Evolutionary conservation across 2,113 vertebrate species (phyloP).

Genomic region (Condylura cristata): DNA sequence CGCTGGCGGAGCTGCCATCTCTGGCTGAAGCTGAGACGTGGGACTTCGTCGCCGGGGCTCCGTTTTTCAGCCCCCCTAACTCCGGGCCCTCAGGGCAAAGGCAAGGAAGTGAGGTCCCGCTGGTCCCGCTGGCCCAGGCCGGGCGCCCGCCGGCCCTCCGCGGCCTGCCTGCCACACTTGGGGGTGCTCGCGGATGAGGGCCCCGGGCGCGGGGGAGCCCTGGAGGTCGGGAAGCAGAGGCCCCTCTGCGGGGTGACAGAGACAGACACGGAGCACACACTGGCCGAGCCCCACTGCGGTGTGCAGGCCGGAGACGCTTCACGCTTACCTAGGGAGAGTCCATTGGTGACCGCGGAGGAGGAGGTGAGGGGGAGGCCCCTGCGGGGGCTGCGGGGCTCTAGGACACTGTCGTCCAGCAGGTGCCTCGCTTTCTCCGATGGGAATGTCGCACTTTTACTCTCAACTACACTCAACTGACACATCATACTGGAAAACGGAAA

Average conservation of each 20-base stretch:
- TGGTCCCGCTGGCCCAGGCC: too few species aligned
- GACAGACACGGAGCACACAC: conserved; percentile 58
- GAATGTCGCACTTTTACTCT: conserved; percentile 96
- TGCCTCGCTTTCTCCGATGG: conserved; percentile 94
- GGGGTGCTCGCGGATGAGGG: background rate
- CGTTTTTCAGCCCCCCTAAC: background rate
- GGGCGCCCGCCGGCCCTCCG: background rate
- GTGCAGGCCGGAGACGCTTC: conserved; percentile 45
- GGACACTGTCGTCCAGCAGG: conserved; percentile 97
- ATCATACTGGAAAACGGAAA: conserved; percentile 89
- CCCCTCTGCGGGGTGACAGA: conserved; percentile 27
- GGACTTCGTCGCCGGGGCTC: background rate
- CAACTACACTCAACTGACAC: conserved; percentile 94
- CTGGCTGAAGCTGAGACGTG: background rate
- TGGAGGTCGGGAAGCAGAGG: background rate
- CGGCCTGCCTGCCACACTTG: background rate
- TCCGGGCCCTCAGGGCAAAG: background rate
- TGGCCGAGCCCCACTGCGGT: background rate
- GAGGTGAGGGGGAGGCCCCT: conserved; percentile 83
- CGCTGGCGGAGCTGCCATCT: background rate
- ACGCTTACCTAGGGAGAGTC: conserved; percentile 90
- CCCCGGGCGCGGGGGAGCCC: background rate
- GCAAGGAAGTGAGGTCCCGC: background rate
- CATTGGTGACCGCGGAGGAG: conserved; percentile 88
- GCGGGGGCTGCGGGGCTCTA: conserved; percentile 94